Conservation (phyloP, 2,797 vertebrate genomes). For the Thunnus albacares region DNA sequence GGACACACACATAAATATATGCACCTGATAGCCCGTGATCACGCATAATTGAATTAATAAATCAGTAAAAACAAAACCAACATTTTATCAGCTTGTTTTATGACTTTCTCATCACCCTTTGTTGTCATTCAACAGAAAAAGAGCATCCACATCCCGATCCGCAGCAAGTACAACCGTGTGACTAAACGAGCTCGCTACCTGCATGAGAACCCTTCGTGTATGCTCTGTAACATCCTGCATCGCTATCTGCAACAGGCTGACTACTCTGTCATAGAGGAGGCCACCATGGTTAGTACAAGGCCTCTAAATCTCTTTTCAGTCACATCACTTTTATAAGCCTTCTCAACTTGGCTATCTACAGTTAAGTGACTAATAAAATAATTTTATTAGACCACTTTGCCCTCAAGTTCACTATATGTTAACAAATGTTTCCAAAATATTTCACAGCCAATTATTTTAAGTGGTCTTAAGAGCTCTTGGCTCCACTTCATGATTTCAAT, state of each 20-base stretch:
- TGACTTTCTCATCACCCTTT: background rate
- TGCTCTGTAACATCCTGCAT: constrained; percentile 97
- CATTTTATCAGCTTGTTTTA: background rate
- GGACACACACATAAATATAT: background rate
- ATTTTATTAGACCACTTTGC: background rate
- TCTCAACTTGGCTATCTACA: background rate
- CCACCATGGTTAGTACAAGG: constrained; percentile 91
- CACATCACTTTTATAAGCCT: background rate
- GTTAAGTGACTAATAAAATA: background rate
- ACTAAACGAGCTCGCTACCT: constrained; percentile 95
- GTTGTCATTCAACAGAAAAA: constrained; percentile 89
- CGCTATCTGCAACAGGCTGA: constrained; percentile 98
- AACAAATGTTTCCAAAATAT: background rate
- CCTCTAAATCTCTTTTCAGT: background rate
- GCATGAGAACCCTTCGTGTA: constrained; percentile 97
- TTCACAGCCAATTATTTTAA: constrained; percentile 2
- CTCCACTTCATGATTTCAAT: constrained; percentile 17
- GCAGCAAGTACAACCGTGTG: constrained; percentile 98
- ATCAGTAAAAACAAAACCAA: too few relatives aligned
- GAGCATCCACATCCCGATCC: constrained; percentile 95
- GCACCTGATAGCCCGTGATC: too few relatives aligned
- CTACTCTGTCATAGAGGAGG: constrained; percentile 96
- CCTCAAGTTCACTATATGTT: background rate
- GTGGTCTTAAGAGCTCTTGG: constrained; percentile 11
- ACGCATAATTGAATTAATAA: background rate